A percentile compares a stretch with the other conserved stretches of the same genome.
phyloP scores from a whole-genome alignment of 2,888 invertebrate species.

The Bombyx huttoni region DNA sequence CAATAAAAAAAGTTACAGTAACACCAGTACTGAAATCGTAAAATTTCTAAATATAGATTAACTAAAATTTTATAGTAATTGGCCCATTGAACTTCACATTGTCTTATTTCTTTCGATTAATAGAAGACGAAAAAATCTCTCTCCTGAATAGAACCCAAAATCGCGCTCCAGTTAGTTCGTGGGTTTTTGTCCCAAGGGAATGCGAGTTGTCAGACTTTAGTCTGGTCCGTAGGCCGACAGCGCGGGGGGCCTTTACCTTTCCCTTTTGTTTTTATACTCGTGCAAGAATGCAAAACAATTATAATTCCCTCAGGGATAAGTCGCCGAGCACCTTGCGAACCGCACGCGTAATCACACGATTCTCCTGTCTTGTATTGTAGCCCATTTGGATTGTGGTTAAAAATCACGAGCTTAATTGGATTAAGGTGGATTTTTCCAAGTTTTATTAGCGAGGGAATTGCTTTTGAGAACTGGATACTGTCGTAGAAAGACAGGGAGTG shows the following conservation, averaged over 20 bases:
- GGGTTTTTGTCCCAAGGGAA: constrained; percentile 63
- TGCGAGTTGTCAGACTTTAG: constrained; percentile 67
- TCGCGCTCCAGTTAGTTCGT: constrained; percentile 52
- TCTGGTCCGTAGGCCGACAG: constrained; percentile 50
- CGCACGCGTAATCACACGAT: constrained; percentile 48
- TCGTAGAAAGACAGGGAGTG: constrained; percentile 35
- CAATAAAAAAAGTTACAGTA: too few relatives aligned
- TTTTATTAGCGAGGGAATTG: constrained; percentile 4
- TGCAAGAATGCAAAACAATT: constrained; percentile 72
- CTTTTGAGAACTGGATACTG: constrained; percentile 7
- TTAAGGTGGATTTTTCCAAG: constrained; percentile 19
- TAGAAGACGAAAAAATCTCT: constrained; percentile 9
- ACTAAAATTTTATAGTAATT: too few relatives aligned
- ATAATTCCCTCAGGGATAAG: constrained; percentile 65
- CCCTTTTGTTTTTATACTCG: constrained; percentile 68
- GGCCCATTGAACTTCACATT: too few relatives aligned
- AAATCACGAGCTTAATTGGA: constrained; percentile 47
- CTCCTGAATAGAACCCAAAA: constrained; percentile 25
- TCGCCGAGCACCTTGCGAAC: constrained; percentile 50
- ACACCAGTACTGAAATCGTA: too few relatives aligned
- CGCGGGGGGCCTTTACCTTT: constrained; percentile 55
- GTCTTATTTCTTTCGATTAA: too few relatives aligned
- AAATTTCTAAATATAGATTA: too few relatives aligned
- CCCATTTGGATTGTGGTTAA: constrained; percentile 53
- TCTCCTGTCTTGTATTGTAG: constrained; percentile 39